Evolutionary conservation across 2,113 vertebrate species (phyloP), one percentile per base, ranked within the genome.

Genomic region (Elanus axillaris): DNA sequence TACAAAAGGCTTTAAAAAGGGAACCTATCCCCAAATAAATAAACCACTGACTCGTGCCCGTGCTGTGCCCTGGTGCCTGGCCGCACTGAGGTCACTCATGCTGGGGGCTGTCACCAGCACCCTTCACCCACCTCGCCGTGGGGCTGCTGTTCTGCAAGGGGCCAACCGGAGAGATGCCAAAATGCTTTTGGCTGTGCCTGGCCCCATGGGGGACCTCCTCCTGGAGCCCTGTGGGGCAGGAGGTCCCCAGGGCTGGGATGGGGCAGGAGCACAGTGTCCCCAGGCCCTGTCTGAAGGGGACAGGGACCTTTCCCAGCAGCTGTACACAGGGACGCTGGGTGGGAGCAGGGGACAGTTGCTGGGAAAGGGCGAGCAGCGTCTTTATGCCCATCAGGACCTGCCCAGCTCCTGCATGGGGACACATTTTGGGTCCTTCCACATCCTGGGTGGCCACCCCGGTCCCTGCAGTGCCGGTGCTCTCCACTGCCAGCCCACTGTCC

Each of bases 1-100:
- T 97, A 97, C 84, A 95, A 96, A 97, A 95, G 27, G 93, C 94
- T 84, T 81, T 59, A 89, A 74, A 94, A 97, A 92, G 96, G 89
- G 96, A 94, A 80, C 60, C 36, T 12, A 10, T 31, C 93, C 66
- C 77, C 81, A 21, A 88, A 97, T 97, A 97, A 98, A 95, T 96
- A 90, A 97, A 56, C 27, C n/a, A 1, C 67, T 2, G 66, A 34
- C 53, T 34, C 10, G 7, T 76, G 95, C 47, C 82, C 1, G 2
- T 74, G 63, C 50, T 0, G 2, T 77, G 90, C 4, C 18, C 60
- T 2, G 0, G 27, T 43, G 62, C 47, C 68, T 4, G 59, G 77
- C 68, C 2, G 1, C 17, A 1, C 40, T 1, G 42, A 45, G 63
- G 74, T 67, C 64, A 60, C 63, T 42, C 1, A 2, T 38, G 43